These are phyloP conservation scores for Scaptomyza tumidula DNA, from an alignment of 2,888 invertebrate genomes.

Conservation along the genomic window DNA sequence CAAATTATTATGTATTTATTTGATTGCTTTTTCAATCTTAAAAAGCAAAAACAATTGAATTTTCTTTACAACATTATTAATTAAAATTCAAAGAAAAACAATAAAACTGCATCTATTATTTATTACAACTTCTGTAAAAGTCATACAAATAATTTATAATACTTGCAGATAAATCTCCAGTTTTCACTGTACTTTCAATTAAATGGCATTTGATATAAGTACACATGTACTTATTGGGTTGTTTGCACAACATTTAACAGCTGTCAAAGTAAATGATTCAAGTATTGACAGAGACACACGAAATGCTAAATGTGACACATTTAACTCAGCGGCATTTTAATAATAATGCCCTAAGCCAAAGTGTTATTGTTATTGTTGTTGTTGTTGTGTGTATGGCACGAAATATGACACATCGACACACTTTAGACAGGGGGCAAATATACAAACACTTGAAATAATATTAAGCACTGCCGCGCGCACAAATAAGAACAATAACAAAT, in stretches of 20 bases:
- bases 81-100: no score
- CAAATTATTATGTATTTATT: no score
- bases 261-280: slow-evolving; percentile 50
- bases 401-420: slow-evolving; percentile 65
- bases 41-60: no score
- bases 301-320: slow-evolving; percentile 66
- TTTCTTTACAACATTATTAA: no score
- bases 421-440: slow-evolving; percentile 46
- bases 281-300: slow-evolving; percentile 31
- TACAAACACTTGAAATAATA: slow-evolving; percentile 72
- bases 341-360: slow-evolving; percentile 48
- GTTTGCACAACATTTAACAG: slow-evolving; percentile 57
- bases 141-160: no score
- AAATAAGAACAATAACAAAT: slow-evolving; percentile 57
- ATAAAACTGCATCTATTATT: no score
- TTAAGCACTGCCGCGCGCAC: slow-evolving; percentile 24
- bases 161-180: no score
- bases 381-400: background rate
- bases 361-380: background rate
- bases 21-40: no score
- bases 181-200: slow-evolving; percentile 7
- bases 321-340: slow-evolving; percentile 44
- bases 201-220: slow-evolving; percentile 26
- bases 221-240: slow-evolving; percentile 2
- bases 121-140: no score